Evolutionary conservation across 2,113 vertebrate species (phyloP), one percentile per base, ranked within the genome.

Genomic region (Glaucomys volans): DNA sequence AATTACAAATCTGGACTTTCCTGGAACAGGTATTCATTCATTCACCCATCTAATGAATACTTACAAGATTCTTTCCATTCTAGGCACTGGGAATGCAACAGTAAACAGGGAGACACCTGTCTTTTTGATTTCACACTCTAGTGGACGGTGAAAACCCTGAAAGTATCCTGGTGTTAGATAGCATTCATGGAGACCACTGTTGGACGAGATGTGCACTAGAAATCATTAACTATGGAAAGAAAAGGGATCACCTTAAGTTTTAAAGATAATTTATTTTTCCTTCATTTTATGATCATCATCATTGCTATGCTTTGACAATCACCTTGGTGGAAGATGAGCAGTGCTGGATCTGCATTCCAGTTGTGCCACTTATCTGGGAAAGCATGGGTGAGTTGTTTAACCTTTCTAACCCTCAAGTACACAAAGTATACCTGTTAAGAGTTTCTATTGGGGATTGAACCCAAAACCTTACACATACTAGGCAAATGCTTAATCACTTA

Each of bases 261-360:
- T 94, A 79, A 69, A 94, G 57, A 17, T 44, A 47, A 93, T 71
- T 76, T 44, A 50, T 64, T 94, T 88, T 91, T 47, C 18, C 83
- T 92, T 14, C 0, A 37, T 66, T 75, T 80, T 50, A 66, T 91
- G 32, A 76, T 40, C 69, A 79, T 64, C 26, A 59, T 50, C 8
- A 42, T 85, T 35, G 50, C 26, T 50, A 30, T 85, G 64, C 47
- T 94, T 80, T 74, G 81, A 92, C 8, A 80, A 17, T 91, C 20
- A 52, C 35, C 8, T 85, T 95, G 37, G 10, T 16, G 7, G 66
- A 30, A 84, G 22, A 9, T 47, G 12, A 40, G 14, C 50, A 72
- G 14, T 75, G 44, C 42, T 57, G 37, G 10, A 20, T 69, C 52
- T 91, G 72, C 95, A 71, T 89, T 47, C 66, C 32, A 59, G 30